A percentile compares a stretch with the other conserved stretches of the same genome.
Conservation (phyloP, 2,888 invertebrate genomes). For the Lasioglossum morio region DNA sequence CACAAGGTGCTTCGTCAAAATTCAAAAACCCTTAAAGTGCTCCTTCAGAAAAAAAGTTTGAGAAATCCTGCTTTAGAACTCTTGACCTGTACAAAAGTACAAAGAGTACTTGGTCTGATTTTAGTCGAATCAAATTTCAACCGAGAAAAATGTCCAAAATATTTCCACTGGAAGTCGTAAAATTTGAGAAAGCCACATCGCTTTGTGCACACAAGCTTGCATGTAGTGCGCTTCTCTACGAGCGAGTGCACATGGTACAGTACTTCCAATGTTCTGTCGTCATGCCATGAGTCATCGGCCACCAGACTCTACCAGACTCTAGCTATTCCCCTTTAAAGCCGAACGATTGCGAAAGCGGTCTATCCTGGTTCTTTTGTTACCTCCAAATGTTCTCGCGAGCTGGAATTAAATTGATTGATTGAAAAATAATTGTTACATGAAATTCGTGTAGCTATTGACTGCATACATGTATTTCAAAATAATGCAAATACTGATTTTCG, state of each 20-base stretch:
- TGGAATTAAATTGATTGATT: slow-evolving; percentile 19
- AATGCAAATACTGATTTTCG: slow-evolving; percentile 14
- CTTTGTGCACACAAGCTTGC: not conserved
- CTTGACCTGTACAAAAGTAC: too few relatives aligned
- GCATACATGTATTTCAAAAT: slow-evolving; percentile 6
- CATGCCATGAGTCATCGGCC: slow-evolving; percentile 75
- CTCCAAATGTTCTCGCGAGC: slow-evolving; percentile 15
- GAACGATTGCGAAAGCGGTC: slow-evolving; percentile 63
- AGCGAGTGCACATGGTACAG: slow-evolving; percentile 58
- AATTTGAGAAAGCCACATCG: slow-evolving; percentile 50
- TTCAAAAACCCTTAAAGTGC: too few relatives aligned
- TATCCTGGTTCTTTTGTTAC: slow-evolving; percentile 27
- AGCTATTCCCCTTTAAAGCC: slow-evolving; percentile 38
- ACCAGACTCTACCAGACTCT: slow-evolving; percentile 55
- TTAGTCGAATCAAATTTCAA: not conserved
- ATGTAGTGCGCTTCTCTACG: slow-evolving; percentile 28
- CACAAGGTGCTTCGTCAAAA: too few relatives aligned
- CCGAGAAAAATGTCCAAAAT: not conserved
- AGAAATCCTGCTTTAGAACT: too few relatives aligned
- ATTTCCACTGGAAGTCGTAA: slow-evolving; percentile 10
- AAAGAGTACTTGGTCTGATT: not conserved
- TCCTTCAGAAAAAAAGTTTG: too few relatives aligned
- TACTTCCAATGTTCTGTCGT: slow-evolving; percentile 67
- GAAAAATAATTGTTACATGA: slow-evolving; percentile 8
- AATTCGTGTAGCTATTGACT: not conserved